A percentile compares a stretch with the other conserved stretches of the same genome.
phyloP scores from a whole-genome alignment of 2,797 vertebrate species.

The Oryzias dopingdopingensis region DNA sequence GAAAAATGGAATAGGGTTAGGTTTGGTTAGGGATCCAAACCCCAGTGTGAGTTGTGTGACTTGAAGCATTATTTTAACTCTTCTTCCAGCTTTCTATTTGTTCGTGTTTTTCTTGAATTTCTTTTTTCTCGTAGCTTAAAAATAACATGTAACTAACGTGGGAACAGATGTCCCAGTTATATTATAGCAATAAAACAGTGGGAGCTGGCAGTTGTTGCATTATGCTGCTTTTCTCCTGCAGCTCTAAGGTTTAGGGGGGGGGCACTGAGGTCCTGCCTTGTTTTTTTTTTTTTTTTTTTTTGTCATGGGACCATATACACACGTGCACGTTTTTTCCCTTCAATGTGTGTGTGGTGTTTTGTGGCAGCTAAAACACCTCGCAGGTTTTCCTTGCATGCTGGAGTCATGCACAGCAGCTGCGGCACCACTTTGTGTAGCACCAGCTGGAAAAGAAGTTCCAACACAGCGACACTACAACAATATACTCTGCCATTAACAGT shows the following conservation, averaged over 20 bases:
- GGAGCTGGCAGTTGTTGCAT: constrained; percentile 53
- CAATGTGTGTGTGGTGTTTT: constrained; percentile 56
- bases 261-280: constrained; percentile 61
- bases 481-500: constrained; percentile 51
- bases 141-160: constrained; percentile 23
- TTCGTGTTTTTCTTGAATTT: constrained; percentile 30
- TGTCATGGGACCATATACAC: constrained; percentile 50
- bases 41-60: constrained; percentile 53
- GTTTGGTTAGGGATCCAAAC: constrained; percentile 42
- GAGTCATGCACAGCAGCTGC: constrained; percentile 46
- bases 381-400: constrained; percentile 73
- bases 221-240: constrained; percentile 49
- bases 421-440: constrained; percentile 40
- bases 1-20: constrained; percentile 29
- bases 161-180: constrained; percentile 40
- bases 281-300: constrained; percentile 41
- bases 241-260: constrained; percentile 52
- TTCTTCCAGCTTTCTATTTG: constrained; percentile 49
- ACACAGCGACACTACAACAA: constrained; percentile 48
- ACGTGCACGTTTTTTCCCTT: constrained; percentile 22
- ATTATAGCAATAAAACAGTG: constrained; percentile 68
- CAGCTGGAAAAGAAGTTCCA: constrained; percentile 31
- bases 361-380: constrained; percentile 73
- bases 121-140: constrained; percentile 30
- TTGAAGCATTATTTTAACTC: constrained; percentile 55